phyloP scores from a whole-genome alignment of 2,888 invertebrate species.

The Altica lythri region DNA sequence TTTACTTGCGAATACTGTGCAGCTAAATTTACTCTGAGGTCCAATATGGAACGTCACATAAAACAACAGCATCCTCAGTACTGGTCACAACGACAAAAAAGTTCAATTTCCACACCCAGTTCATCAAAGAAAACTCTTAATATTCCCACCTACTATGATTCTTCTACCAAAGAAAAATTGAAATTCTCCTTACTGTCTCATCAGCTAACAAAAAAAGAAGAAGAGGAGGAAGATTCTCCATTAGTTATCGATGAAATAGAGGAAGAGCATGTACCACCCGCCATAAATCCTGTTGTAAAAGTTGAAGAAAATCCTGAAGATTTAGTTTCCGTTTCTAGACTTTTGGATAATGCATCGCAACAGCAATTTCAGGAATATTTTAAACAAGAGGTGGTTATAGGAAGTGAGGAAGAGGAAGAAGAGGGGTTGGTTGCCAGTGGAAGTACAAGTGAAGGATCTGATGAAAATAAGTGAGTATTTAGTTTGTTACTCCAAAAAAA shows the following conservation, averaged over 20 bases:
- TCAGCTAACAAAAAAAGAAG: constrained; percentile 65
- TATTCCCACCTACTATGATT: too few species aligned
- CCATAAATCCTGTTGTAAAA: constrained; percentile 47
- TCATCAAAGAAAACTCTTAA: constrained; percentile 70
- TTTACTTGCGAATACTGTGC: constrained; percentile 91
- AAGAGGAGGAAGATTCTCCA: constrained; percentile 67
- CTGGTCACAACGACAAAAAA: constrained; percentile 80
- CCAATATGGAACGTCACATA: constrained; percentile 93
- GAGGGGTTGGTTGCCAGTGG: constrained; percentile 80
- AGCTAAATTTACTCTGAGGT: constrained; percentile 87
- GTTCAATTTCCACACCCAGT: constrained; percentile 60
- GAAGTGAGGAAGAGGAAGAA: constrained; percentile 74
- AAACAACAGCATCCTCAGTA: constrained; percentile 92
- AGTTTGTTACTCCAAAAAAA: constrained; percentile 13
- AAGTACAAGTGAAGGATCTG: constrained; percentile 80
- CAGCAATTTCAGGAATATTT: constrained; percentile 70
- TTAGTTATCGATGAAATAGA: constrained; percentile 71
- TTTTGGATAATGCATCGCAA: constrained; percentile 74
- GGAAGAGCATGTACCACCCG: too few species aligned
- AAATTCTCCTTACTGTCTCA: constrained; percentile 80
- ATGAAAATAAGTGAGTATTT: constrained; percentile 71
- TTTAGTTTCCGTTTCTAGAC: constrained; percentile 76
- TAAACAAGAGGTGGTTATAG: constrained; percentile 53
- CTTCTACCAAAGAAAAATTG: constrained; percentile 68
- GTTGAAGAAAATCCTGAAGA: constrained; percentile 57